Evolutionary conservation across 2,888 invertebrate species (phyloP), one percentile per base, ranked within the genome.

Genomic region (Allacma fusca): DNA sequence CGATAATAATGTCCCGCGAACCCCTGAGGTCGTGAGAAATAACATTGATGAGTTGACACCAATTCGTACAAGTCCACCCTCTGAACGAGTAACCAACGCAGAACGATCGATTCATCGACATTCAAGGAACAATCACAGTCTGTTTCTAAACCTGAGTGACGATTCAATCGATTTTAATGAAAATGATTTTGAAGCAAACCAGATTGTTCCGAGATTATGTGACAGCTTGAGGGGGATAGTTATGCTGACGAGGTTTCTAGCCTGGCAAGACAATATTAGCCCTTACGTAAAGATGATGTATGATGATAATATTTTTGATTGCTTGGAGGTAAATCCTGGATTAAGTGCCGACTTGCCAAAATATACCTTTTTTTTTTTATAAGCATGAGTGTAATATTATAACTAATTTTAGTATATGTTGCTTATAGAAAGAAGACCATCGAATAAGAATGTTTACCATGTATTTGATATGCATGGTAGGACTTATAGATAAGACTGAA

Each of bases 201-300:
- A 4, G n/a, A 50, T 50, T 16, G 9, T 4, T 19, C 9, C 50
- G 2, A 50, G 16, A 19, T n/a, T 50, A 50, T 9, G 50, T 50
- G 75, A 70, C 57, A 70, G 70, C n/a, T 62, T 78, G 1, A 70
- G 75, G n/a, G 78, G 78, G 0, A 43, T 78, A 1, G 75, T 78
- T 16, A 78, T 78, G 71, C 57, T 78, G 1, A 75, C 43, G 12
- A 26, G 71, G 28, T 75, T 62, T 71, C 23, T 78, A 4, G 64
- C 44, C 1, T 71, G 57, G 23, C 75, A 69, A 65, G 19, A 40
- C 26, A 67, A 71, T 34, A 1, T 78, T 16, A 71, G 21, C 19
- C 75, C 75, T 28, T 71, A 69, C 40, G 65, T 71, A 28, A 50
- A 71, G 1, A 65, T 50, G 29, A 57, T 78, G 19, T 78, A 78